Percentiles rank a stretch among this genome's conserved stretches.
These are phyloP conservation scores for Himalopsyche kuldschensis DNA, from an alignment of 2,888 invertebrate genomes.

Conservation along the genomic window DNA sequence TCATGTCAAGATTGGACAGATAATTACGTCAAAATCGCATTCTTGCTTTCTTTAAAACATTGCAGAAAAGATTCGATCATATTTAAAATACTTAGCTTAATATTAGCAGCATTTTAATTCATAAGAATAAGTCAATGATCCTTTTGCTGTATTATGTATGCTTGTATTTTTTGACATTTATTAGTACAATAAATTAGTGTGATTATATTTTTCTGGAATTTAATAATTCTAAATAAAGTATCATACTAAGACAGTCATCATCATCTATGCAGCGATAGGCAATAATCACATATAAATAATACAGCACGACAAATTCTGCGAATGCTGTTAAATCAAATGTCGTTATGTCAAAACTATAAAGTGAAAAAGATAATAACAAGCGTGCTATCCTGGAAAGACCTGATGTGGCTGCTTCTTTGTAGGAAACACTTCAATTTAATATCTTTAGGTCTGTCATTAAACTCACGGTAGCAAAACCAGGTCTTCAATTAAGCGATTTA, in stretches of 20 bases:
- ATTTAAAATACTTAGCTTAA: no score
- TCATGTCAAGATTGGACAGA: no score
- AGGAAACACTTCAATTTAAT: neutral
- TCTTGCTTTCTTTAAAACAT: no score
- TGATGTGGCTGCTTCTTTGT: neutral
- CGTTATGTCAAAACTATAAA: neutral
- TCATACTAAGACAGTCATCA: neutral
- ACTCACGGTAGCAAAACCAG: neutral
- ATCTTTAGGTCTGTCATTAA: constrained; percentile 14
- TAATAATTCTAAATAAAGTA: no score
- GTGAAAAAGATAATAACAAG: neutral
- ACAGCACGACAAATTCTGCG: neutral
- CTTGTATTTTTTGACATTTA: no score
- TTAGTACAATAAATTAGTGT: no score
- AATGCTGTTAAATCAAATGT: neutral
- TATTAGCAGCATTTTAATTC: no score
- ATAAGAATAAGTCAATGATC: no score
- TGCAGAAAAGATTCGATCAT: no score
- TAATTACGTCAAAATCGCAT: no score
- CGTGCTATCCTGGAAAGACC: neutral
- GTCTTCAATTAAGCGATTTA: constrained; percentile 24
- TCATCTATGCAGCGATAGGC: neutral
- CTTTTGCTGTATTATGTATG: no score
- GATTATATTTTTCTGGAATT: no score
- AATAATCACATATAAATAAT: neutral